phyloP scores from a whole-genome alignment of 2,797 vertebrate genomes.

The Netta rufina region DNA sequence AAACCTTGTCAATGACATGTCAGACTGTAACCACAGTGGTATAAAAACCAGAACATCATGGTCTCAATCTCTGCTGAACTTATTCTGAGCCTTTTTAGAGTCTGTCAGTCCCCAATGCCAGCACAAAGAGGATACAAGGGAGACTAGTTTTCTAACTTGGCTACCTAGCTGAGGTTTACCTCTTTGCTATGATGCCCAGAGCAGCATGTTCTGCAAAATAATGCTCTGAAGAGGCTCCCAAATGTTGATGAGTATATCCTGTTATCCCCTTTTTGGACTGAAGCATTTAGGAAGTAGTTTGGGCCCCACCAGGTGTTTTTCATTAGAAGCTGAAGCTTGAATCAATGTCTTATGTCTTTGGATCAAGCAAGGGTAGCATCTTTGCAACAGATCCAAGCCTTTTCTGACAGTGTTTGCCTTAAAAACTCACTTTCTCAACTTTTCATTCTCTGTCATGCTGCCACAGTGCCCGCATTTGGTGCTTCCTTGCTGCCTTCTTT shows the following conservation, averaged over 20 bases:
- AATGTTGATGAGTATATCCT: neutral
- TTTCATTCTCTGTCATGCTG: neutral
- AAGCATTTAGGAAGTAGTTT: neutral
- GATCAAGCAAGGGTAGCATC: conserved; percentile 14
- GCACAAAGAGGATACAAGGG: neutral
- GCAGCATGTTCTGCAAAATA: neutral
- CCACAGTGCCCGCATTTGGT: neutral
- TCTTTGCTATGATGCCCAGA: neutral
- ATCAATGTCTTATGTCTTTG: neutral
- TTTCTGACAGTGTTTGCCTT: neutral
- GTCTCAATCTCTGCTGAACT: neutral
- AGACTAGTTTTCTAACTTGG: neutral
- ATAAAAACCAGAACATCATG: neutral
- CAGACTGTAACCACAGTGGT: neutral
- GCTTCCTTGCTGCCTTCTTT: neutral
- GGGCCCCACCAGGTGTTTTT: conserved; percentile 20
- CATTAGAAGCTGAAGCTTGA: neutral
- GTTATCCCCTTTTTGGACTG: neutral
- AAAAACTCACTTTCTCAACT: neutral
- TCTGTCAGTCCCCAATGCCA: neutral
- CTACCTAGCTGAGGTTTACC: neutral
- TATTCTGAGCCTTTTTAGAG: neutral
- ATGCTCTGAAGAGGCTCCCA: neutral
- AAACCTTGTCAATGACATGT: neutral
- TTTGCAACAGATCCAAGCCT: conserved; percentile 22